A percentile compares a stretch with the other conserved stretches of the same genome.
Evolutionary conservation across 2,797 vertebrate genomes (phyloP).

Genomic region (Masticophis lateralis): DNA sequence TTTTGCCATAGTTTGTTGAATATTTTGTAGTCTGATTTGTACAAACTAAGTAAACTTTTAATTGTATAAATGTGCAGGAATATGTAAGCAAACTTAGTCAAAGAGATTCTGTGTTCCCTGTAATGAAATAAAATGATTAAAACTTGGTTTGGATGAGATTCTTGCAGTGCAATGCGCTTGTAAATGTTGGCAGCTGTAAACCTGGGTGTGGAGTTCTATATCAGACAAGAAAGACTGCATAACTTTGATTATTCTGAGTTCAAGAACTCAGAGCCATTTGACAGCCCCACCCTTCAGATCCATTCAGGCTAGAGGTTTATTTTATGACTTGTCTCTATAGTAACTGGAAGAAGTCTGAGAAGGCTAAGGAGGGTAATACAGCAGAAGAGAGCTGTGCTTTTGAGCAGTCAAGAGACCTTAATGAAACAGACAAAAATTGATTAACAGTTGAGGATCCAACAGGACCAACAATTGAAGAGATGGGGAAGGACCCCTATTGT

Average conservation of each 20-base stretch:
- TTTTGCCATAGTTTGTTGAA: neutral
- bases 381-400: neutral
- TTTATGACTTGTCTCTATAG: slow-evolving; percentile 62
- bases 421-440: neutral
- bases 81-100: neutral
- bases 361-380: neutral
- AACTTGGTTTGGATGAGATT: slow-evolving; percentile 24
- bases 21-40: neutral
- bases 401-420: neutral
- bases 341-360: neutral
- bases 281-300: slow-evolving; percentile 65
- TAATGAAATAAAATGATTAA: neutral
- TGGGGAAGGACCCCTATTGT: neutral
- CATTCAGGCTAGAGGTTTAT: slow-evolving; percentile 62
- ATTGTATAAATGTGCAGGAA: neutral
- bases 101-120: no score
- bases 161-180: neutral
- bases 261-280: slow-evolving; percentile 55
- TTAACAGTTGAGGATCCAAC: neutral
- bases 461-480: neutral
- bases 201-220: slow-evolving; percentile 50
- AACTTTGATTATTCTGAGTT: slow-evolving; percentile 43
- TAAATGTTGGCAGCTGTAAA: neutral
- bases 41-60: neutral
- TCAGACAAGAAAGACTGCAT: slow-evolving; percentile 59